These are phyloP conservation scores for Crotalus adamanteus DNA, from an alignment of 2,797 vertebrate genomes.

Conservation along the genomic window DNA sequence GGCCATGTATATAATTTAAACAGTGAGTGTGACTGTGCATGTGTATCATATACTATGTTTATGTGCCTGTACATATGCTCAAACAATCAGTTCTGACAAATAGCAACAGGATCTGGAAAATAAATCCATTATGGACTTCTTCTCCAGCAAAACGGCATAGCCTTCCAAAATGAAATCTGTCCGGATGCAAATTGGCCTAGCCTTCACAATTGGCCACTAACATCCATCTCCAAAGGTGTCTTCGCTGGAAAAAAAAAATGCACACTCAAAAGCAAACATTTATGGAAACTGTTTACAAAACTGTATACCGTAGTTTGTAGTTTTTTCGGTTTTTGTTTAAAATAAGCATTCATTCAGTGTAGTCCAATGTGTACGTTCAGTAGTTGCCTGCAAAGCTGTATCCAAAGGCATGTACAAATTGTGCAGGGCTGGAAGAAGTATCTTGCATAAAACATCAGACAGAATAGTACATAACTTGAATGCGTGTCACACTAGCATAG, in stretches of 20 bases:
- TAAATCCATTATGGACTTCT: not conserved
- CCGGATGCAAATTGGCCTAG: not conserved
- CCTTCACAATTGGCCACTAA: not conserved
- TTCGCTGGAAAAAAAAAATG: not conserved
- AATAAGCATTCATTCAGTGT: not conserved
- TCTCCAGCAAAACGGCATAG: not conserved
- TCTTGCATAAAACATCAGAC: not conserved
- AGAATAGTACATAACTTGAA: not conserved
- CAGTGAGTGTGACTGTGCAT: not conserved
- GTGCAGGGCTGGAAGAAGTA: not conserved
- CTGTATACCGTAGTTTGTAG: not conserved
- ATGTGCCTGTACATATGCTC: not conserved
- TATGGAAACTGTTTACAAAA: not conserved
- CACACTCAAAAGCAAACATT: not conserved
- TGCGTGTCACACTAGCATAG: not conserved
- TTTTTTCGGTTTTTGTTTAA: not conserved
- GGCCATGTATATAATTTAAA: not conserved
- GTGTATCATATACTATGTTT: not conserved
- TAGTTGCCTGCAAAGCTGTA: not conserved
- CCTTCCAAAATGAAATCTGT: not conserved
- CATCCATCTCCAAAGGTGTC: not conserved
- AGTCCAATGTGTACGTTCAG: not conserved
- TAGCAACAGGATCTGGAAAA: not conserved
- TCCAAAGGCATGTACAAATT: not conserved
- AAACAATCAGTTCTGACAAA: not conserved